Conservation (phyloP, 2,888 invertebrate genomes). For the Candidula unifasciata region DNA sequence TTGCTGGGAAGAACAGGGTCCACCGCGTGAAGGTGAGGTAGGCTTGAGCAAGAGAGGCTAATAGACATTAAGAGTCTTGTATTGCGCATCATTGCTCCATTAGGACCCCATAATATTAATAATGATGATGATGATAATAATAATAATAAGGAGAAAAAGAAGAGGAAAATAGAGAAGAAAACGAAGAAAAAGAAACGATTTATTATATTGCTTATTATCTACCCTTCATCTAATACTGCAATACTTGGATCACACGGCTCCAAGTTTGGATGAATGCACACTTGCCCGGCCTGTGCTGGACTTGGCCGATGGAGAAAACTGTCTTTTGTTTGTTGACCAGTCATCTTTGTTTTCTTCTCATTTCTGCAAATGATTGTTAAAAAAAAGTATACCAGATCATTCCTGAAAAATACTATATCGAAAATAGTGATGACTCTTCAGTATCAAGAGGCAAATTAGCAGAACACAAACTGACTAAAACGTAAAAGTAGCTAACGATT, state of each 20-base stretch:
- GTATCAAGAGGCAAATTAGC: too few species aligned
- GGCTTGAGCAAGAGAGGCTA: too few species aligned
- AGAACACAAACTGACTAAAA: too few species aligned
- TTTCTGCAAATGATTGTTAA: neutral
- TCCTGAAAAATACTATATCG: too few species aligned
- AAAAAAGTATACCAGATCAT: neutral
- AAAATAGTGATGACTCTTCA: too few species aligned
- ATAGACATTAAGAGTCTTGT: too few species aligned
- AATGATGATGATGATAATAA: neutral
- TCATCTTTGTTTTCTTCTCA: neutral
- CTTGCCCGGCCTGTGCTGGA: constrained; percentile 62
- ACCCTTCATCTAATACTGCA: constrained; percentile 83
- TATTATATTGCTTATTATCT: neutral
- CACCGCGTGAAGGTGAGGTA: too few species aligned
- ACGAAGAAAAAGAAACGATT: neutral
- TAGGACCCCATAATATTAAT: too few species aligned
- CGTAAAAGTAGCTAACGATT: too few species aligned
- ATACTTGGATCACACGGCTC: constrained; percentile 86
- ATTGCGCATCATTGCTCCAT: too few species aligned
- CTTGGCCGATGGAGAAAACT: neutral
- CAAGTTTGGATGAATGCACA: constrained; percentile 84
- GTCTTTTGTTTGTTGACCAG: neutral
- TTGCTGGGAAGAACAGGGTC: too few species aligned
- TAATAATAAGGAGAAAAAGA: neutral
- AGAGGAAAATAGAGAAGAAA: too few species aligned